phyloP scores from a whole-genome alignment of 2,888 invertebrate species.

The Polyommatus icarus region DNA sequence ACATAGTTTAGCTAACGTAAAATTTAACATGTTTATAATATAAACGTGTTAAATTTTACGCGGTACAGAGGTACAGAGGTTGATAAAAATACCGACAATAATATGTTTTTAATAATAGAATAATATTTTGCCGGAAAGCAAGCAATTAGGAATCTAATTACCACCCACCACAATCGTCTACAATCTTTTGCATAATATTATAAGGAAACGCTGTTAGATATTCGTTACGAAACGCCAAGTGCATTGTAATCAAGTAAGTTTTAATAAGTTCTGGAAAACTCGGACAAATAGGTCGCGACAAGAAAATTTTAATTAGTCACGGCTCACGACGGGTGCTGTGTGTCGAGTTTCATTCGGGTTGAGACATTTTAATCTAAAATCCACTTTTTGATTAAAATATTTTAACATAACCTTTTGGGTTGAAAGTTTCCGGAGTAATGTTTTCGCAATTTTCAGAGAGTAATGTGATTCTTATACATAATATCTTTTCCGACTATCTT shows the following conservation, averaged over 20 bases:
- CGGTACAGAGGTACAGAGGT: no score
- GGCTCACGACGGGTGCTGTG: background rate
- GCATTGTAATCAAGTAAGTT: constrained; percentile 5
- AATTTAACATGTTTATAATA: no score
- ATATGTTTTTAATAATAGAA: no score
- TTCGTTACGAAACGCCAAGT: background rate
- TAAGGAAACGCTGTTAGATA: background rate
- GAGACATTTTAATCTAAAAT: constrained; percentile 17
- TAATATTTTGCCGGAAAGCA: no score
- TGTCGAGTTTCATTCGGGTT: constrained; percentile 6
- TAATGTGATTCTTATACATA: background rate
- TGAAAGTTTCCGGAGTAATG: background rate
- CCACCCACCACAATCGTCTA: background rate
- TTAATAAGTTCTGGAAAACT: background rate
- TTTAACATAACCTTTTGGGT: background rate
- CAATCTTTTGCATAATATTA: background rate
- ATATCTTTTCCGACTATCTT: background rate
- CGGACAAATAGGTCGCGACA: constrained; percentile 28
- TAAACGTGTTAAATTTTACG: no score
- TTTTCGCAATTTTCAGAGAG: background rate
- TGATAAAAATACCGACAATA: no score
- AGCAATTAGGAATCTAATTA: background rate
- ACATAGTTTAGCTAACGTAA: no score
- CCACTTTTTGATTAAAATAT: constrained; percentile 19
- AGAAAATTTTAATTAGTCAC: constrained; percentile 34